A percentile compares a stretch with the other conserved stretches of the same genome.
phyloP scores from a whole-genome alignment of 2,888 invertebrate species.

The Mythimna loreyi region DNA sequence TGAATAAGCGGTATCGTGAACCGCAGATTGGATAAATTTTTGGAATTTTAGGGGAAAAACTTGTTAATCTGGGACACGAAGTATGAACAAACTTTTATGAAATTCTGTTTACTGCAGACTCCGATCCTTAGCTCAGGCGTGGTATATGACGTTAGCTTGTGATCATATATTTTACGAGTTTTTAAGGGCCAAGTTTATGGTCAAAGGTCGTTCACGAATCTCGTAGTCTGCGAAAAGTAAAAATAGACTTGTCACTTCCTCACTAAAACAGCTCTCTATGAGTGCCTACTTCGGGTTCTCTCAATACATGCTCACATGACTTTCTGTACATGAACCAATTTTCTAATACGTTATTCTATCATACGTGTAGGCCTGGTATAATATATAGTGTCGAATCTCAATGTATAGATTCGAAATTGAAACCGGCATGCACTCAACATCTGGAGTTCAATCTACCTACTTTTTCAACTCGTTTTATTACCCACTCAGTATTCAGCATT shows the following conservation, averaged over 20 bases:
- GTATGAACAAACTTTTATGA: constrained; percentile 38
- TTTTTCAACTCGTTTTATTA: constrained; percentile 39
- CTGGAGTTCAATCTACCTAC: constrained; percentile 35
- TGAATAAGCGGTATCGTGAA: constrained; percentile 13
- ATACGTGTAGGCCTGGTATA: constrained; percentile 4
- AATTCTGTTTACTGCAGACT: constrained; percentile 28
- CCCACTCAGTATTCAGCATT: constrained; percentile 6
- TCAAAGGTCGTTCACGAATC: constrained; percentile 3
- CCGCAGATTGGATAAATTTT: constrained; percentile 4
- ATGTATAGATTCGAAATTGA: constrained; percentile 47
- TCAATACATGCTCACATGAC: background rate
- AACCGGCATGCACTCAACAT: constrained; percentile 23
- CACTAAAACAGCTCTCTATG: background rate
- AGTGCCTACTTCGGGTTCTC: background rate
- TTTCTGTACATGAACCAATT: background rate
- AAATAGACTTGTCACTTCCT: constrained; percentile 13
- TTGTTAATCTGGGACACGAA: constrained; percentile 16
- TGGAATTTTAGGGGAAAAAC: constrained; percentile 7
- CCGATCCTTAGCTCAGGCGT: background rate
- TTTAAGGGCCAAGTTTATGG: constrained; percentile 22
- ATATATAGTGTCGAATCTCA: constrained; percentile 18
- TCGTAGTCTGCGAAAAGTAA: constrained; percentile 10
- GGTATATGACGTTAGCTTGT: constrained; percentile 15
- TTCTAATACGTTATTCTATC: constrained; percentile 18
- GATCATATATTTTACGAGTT: constrained; percentile 13